phyloP scores from a whole-genome alignment of 2,113 vertebrate species.

The Bubalus kerabau region DNA sequence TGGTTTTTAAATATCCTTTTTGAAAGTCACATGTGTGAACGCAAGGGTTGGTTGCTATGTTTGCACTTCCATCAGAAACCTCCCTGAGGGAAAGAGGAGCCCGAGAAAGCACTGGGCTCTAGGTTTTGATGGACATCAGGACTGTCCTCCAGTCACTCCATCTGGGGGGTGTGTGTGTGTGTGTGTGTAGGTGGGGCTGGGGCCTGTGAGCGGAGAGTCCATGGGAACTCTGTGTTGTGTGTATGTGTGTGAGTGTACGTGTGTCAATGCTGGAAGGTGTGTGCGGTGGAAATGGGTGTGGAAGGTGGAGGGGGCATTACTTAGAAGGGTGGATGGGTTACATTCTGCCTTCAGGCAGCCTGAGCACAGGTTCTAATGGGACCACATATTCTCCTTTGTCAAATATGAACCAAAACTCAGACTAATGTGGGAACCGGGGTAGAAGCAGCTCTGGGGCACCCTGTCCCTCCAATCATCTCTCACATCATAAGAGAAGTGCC shows the following conservation, averaged over 20 bases:
- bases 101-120: fast-evolving
- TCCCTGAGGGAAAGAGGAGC: not conserved
- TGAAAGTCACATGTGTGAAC: not conserved
- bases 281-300: not conserved
- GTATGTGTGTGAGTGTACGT: fast-evolving
- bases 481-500: fast-evolving
- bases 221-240: not conserved
- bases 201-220: fast-evolving
- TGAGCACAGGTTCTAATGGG: not conserved
- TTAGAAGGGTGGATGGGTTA: fast-evolving
- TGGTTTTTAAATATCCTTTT: not conserved
- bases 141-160: not conserved
- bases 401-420: not conserved
- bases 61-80: not conserved
- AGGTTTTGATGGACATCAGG: no score
- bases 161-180: fast-evolving
- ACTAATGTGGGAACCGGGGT: fast-evolving
- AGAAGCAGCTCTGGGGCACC: fast-evolving
- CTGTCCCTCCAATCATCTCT: fast-evolving
- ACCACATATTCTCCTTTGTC: not conserved
- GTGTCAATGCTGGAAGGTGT: not conserved
- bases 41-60: not conserved
- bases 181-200: fast-evolving
- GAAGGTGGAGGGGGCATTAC: no score
- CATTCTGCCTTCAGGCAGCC: fast-evolving